Base-by-base conservation (phyloP, 2,797 vertebrate genomes). In the Neomorphus geoffroyi region DNA sequence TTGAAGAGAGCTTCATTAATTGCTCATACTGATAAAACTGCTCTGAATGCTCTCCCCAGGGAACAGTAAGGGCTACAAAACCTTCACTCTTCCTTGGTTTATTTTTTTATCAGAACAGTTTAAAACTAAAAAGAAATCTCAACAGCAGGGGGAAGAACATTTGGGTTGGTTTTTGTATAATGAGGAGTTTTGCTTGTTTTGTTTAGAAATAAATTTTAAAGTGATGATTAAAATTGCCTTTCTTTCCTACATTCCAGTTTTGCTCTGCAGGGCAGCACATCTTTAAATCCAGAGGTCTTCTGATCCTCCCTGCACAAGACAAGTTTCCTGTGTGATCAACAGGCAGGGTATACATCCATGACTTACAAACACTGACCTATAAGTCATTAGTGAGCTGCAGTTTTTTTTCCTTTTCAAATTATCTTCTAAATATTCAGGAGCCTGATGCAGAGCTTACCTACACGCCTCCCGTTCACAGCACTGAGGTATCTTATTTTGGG, bases 371-470 rank as follows among this genome's bases (percentile, higher is more conserved):
- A 21, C 4, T 43, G 11, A 75, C 18, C 74, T 54, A 2, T 24
- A 92, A 46, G 23, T 92, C 64, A 53, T 92, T 48, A 89, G 35
- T 2, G 9, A 89, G 37, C 26, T 57, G 50, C 17, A 43, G 8
- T 45, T 48, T 43, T 48, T 43, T n/a, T 66, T 28, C 24, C 14
- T 88, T 91, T 91, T 35, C 67, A 90, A 92, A 73, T 83, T 56
- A 28, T 22, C 35, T 72, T 80, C 53, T 81, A 92, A 85, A 88
- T 88, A 91, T 91, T 92, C 91, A 93, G 33, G 6, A 80, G 32
- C 35, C 48, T 16, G 45, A 32, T 48, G 33, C 7, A 79, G 41
- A 56, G 56, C 60, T 75, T 46, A 60, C 45, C 56, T 56, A 35
- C 3, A 1, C 48, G 32, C 30, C 46, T 67, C 64, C 56, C 77